Conservation (phyloP, 2,797 vertebrate species). For the Oreonectes daqikongensis region DNA sequence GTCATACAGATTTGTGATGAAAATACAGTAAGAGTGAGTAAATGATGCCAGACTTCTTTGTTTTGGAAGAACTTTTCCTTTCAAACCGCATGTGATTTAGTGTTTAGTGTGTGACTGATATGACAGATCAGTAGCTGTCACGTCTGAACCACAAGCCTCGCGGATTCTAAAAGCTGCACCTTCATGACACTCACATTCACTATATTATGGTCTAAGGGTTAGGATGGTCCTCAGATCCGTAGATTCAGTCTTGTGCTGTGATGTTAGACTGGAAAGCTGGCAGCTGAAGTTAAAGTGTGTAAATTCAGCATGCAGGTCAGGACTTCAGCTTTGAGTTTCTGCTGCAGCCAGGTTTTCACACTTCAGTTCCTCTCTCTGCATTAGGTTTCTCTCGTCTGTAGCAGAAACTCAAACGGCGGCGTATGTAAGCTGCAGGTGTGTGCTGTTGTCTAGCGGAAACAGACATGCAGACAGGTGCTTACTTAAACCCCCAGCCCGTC, state of each 20-base stretch:
- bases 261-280: conserved; percentile 26
- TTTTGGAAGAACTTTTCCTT: background rate
- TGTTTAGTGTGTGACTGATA: background rate
- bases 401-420: conserved; percentile 96
- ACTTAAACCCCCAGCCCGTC: conserved; percentile 99
- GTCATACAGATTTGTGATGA: too few species aligned
- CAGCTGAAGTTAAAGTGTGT: conserved; percentile 41
- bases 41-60: background rate
- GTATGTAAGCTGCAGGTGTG: conserved; percentile 91
- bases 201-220: background rate
- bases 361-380: too few species aligned
- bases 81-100: background rate
- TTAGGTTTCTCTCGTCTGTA: conserved; percentile 71
- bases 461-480: conserved; percentile 96
- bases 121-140: background rate
- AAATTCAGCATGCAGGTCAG: conserved; percentile 88
- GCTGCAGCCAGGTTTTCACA: conserved; percentile 80
- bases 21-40: background rate
- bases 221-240: background rate
- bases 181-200: background rate
- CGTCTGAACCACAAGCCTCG: background rate
- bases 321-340: conserved; percentile 97
- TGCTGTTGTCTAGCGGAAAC: conserved; percentile 83
- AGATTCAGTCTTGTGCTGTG: conserved; percentile 9
- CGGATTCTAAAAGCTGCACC: background rate